Conservation (phyloP, 1,140 invertebrate genomes). For the Pectinophora gossypiella region DNA sequence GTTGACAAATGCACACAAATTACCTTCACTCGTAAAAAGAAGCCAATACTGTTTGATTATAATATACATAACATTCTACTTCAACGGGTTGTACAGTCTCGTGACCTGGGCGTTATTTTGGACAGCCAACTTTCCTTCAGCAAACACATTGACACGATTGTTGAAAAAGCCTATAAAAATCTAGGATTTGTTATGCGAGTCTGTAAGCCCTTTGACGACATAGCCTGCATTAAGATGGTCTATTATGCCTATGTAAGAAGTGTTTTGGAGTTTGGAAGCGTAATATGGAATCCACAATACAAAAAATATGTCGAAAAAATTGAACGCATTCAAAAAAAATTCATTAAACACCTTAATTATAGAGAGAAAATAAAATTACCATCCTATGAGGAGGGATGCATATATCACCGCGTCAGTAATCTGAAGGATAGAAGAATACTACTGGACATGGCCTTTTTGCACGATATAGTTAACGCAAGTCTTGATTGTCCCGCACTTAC, state of each 20-base stretch:
- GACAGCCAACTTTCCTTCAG: slow-evolving; percentile 12
- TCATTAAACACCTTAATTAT: slow-evolving; percentile 2
- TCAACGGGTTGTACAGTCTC: not conserved
- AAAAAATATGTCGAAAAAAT: slow-evolving; percentile 2
- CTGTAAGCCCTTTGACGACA: slow-evolving; percentile 9
- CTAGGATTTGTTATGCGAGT: slow-evolving; percentile 12
- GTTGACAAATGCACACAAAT: not conserved
- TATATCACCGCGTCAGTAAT: too few relatives aligned
- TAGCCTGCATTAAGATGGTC: slow-evolving; percentile 4
- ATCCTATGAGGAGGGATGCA: too few relatives aligned
- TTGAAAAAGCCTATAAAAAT: slow-evolving; percentile 8
- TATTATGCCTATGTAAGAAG: slow-evolving; percentile 9
- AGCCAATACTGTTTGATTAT: not conserved
- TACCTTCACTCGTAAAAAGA: not conserved
- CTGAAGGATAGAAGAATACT: too few relatives aligned
- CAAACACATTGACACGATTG: slow-evolving; percentile 12
- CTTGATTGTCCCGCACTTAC: too few relatives aligned
- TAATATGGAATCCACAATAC: slow-evolving; percentile 13
- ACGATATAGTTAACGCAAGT: too few relatives aligned
- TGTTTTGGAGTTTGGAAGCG: slow-evolving; percentile 10
- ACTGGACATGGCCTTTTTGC: too few relatives aligned
- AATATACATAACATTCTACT: not conserved
- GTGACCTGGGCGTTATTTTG: slow-evolving; percentile 12
- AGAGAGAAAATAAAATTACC: too few relatives aligned
- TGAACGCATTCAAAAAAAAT: not conserved